Evolutionary conservation across 2,888 invertebrate species (phyloP).

Genomic region (Apodemia zela): DNA sequence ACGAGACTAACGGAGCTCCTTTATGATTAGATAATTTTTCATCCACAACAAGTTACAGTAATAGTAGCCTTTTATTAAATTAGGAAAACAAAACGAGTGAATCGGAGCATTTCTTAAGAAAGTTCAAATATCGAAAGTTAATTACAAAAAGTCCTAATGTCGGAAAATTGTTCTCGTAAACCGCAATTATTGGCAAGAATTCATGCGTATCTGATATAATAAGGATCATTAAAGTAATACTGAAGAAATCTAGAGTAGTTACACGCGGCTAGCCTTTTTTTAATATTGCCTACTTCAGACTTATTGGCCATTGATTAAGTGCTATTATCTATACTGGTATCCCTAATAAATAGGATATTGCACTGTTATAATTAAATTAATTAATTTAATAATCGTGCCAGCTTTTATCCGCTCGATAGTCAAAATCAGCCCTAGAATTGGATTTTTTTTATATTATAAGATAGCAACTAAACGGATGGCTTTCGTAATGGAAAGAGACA

Average conservation of each 20-base stretch:
- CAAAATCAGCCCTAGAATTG: too few relatives aligned
- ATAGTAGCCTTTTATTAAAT: neutral
- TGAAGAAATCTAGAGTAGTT: constrained; percentile 27
- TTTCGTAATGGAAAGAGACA: too few relatives aligned
- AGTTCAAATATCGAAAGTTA: constrained; percentile 29
- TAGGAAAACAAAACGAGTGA: neutral
- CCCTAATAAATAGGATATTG: too few relatives aligned
- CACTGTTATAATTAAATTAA: too few relatives aligned
- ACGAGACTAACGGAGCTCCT: too few relatives aligned
- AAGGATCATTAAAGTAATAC: constrained; percentile 28
- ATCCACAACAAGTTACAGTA: too few relatives aligned
- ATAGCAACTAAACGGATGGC: too few relatives aligned
- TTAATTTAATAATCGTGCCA: too few relatives aligned
- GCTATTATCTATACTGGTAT: neutral
- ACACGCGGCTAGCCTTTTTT: constrained; percentile 11
- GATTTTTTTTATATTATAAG: too few relatives aligned
- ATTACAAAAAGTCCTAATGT: constrained; percentile 31
- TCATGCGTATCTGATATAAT: constrained; percentile 32
- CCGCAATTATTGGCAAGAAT: constrained; percentile 32
- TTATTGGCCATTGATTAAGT: neutral
- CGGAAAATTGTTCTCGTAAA: constrained; percentile 33
- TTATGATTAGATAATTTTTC: too few relatives aligned
- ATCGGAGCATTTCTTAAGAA: constrained; percentile 23
- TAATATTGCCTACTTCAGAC: neutral
- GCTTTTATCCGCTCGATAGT: too few relatives aligned